Conservation (phyloP, 2,888 invertebrate genomes). For the Drosophila kokeensis region DNA sequence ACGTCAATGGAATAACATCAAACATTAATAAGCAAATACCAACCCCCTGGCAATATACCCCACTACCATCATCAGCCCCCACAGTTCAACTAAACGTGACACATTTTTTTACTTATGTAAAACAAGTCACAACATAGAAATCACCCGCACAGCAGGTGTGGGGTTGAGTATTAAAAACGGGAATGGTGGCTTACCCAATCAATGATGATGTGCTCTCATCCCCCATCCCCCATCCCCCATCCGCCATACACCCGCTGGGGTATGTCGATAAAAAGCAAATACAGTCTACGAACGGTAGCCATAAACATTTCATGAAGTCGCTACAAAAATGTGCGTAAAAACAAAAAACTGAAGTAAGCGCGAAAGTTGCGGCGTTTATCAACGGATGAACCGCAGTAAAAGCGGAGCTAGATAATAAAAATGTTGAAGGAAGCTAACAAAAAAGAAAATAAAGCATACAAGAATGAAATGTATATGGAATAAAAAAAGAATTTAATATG, state of each 20-base stretch:
- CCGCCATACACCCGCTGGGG: conserved; percentile 1
- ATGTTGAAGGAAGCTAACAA: conserved; percentile 11
- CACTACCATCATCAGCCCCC: background rate
- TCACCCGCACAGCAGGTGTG: conserved; percentile 6
- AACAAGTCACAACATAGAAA: conserved; percentile 44
- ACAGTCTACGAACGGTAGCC: conserved; percentile 44
- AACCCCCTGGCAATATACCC: background rate
- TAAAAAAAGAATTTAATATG: conserved; percentile 59
- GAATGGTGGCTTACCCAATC: conserved; percentile 40
- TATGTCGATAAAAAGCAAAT: conserved; percentile 55
- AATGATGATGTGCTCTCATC: conserved; percentile 28
- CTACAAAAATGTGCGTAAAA: conserved; percentile 61
- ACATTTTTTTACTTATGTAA: conserved; percentile 55
- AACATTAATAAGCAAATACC: conserved; percentile 53
- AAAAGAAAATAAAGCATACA: conserved; percentile 7
- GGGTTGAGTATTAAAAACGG: conserved; percentile 8
- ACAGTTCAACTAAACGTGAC: conserved; percentile 51
- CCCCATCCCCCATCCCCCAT: background rate
- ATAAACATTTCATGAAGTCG: conserved; percentile 77
- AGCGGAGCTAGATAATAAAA: conserved; percentile 70
- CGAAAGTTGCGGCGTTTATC: conserved; percentile 59
- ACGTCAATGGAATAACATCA: conserved; percentile 52
- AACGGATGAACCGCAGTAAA: conserved; percentile 63
- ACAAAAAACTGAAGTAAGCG: conserved; percentile 51
- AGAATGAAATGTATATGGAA: conserved; percentile 11